Percentiles rank a stretch among this genome's conserved stretches.
These are phyloP conservation scores for Eulemur rufifrons DNA, from an alignment of 2,113 vertebrate species.

Conservation along the genomic window DNA sequence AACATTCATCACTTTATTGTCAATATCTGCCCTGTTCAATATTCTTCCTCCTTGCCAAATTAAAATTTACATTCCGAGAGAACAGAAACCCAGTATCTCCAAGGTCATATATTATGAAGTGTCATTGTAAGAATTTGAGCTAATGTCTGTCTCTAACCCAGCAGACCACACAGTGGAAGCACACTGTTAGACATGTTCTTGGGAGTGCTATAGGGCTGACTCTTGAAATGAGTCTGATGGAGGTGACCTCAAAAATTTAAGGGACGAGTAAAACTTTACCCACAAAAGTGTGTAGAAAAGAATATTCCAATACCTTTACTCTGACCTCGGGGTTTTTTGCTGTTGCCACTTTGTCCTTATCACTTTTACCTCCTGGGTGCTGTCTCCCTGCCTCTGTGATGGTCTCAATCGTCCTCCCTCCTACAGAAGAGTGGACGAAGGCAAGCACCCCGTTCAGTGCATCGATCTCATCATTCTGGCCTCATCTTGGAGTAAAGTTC, in stretches of 20 bases:
- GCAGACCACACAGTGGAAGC: neutral
- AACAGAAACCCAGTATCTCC: neutral
- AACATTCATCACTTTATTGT: neutral
- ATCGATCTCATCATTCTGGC: neutral
- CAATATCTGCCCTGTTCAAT: neutral
- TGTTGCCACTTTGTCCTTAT: neutral
- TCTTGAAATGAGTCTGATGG: neutral
- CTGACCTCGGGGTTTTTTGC: neutral
- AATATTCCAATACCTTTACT: too few relatives aligned
- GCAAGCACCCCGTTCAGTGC: neutral
- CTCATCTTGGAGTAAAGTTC: neutral
- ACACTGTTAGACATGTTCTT: neutral
- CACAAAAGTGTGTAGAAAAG: neutral
- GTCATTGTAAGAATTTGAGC: neutral
- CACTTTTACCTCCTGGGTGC: neutral
- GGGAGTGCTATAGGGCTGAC: neutral
- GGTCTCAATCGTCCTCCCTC: neutral
- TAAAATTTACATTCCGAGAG: neutral
- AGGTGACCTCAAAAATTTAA: neutral
- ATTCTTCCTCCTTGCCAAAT: neutral
- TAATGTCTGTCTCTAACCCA: neutral
- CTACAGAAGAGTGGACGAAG: neutral
- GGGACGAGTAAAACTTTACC: neutral
- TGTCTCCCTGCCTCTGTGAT: neutral
- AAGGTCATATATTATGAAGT: neutral